Evolutionary conservation across 1,140 invertebrate genomes (phyloP), one percentile per base, ranked within the genome.

Genomic region (Babylonia areolata): DNA sequence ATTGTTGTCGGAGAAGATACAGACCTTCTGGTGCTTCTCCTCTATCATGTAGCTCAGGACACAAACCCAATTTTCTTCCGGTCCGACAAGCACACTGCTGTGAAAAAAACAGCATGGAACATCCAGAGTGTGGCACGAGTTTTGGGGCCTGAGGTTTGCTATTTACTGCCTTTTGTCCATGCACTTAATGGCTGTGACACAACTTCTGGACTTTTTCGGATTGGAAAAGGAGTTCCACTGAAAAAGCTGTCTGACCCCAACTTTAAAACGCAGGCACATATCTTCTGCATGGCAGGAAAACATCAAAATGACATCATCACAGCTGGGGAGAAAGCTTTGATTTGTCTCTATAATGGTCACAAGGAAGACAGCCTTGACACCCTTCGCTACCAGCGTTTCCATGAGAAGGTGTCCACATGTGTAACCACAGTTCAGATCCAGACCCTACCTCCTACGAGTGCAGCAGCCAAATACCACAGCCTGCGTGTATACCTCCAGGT

Each of bases 1-100:
- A 64, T 87, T 33, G 82, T 88, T 35, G 73, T 89, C 33, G 88
- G 86, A 54, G 86, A 88, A 81, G 87, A 89, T 79, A 89, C 87
- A 6, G 6, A 88, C 77, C 35, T 89, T 20, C 79, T 90, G 12
- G 86, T 89, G n/a, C 86, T 88, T 39, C 58, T 90, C 20, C 86
- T 77, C 46, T 85, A 75, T 35, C 85, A 86, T 78, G 51, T 64
- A 33, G 54, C 31, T 11, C 1, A 23, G 23, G 17, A 42, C 15
- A n/a, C n/a, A 40, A 9, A 78, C 3, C 17, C 17, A 12, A 75
- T 75, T 9, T 35, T 33, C 37, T 75, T 75, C 33, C 17, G 73
- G 12, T 78, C 86, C 11, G 71, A 78, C 73, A 39, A 17, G 6
- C 17, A 35, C 12, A 35, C 37, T 9, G 5, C 17, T 5, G 6